Evolutionary conservation across 1,140 invertebrate genomes (phyloP).

Genomic region (Eciton burchellii): DNA sequence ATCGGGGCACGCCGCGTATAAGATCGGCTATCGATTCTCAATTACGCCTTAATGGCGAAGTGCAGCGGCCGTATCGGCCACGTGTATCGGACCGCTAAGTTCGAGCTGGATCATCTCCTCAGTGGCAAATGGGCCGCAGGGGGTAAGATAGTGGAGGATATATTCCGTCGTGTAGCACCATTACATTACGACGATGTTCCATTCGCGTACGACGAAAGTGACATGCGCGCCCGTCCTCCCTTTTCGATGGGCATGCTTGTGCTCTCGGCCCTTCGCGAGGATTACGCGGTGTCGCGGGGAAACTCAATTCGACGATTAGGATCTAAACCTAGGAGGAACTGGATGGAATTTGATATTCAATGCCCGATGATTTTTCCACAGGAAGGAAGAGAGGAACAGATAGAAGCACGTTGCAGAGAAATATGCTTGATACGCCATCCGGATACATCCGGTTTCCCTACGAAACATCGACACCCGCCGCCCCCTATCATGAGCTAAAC

Average conservation of each 20-base stretch:
- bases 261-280: not conserved
- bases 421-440: not conserved
- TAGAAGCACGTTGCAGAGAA: too few relatives aligned
- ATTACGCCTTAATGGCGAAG: constrained; percentile 72
- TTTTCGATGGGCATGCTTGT: not conserved
- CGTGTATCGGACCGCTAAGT: constrained; percentile 65
- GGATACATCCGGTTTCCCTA: not conserved
- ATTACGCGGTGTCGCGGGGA: not conserved
- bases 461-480: not conserved
- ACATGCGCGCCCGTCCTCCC: not conserved
- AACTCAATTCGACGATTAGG: not conserved
- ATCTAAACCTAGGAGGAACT: not conserved
- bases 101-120: constrained; percentile 62
- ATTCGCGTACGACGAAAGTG: constrained; percentile 16
- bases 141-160: constrained; percentile 27
- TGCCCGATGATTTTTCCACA: not conserved
- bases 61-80: constrained; percentile 65
- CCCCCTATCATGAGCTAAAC: not conserved
- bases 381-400: not conserved
- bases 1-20: constrained; percentile 45
- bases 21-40: constrained; percentile 76
- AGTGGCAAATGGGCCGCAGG: constrained; percentile 56
- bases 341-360: not conserved
- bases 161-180: constrained; percentile 23
- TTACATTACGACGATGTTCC: constrained; percentile 18